A percentile compares a stretch with the other conserved stretches of the same genome.
Evolutionary conservation across 2,797 vertebrate genomes (phyloP).

Genomic region (Crypturellus tataupa): DNA sequence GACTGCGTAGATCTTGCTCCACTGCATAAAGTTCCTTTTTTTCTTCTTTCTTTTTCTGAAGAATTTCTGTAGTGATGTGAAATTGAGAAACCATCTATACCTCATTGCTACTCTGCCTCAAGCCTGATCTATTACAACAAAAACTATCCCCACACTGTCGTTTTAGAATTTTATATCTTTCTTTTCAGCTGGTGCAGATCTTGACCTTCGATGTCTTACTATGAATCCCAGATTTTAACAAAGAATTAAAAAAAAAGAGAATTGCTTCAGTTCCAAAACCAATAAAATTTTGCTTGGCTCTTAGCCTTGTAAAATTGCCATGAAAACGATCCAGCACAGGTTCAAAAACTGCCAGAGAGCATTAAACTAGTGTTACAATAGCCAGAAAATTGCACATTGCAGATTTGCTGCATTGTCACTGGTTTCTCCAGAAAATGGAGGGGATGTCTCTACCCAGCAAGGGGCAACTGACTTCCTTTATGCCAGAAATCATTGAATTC

Average conservation of each 20-base stretch:
- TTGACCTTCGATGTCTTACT: background rate
- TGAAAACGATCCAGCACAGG: background rate
- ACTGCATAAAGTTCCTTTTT: background rate
- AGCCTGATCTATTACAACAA: background rate
- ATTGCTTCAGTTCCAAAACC: background rate
- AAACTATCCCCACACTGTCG: background rate
- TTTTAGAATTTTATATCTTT: background rate
- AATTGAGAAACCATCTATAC: background rate
- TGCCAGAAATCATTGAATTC: background rate
- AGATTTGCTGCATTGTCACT: fast-evolving
- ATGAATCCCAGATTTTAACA: fast-evolving
- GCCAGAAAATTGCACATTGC: background rate
- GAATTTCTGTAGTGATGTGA: background rate
- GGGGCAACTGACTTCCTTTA: background rate
- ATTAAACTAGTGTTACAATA: fast-evolving
- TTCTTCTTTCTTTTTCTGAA: background rate
- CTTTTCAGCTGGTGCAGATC: no score
- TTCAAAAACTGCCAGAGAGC: background rate
- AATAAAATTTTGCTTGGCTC: background rate
- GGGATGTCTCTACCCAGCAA: fast-evolving
- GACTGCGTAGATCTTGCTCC: background rate
- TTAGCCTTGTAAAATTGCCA: background rate
- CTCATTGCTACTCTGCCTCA: background rate
- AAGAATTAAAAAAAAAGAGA: background rate
- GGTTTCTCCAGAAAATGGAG: fast-evolving